A percentile compares a stretch with the other conserved stretches of the same genome.
These are phyloP conservation scores for Heliconius ethilla DNA, from an alignment of 2,888 invertebrate genomes.

Conservation along the genomic window DNA sequence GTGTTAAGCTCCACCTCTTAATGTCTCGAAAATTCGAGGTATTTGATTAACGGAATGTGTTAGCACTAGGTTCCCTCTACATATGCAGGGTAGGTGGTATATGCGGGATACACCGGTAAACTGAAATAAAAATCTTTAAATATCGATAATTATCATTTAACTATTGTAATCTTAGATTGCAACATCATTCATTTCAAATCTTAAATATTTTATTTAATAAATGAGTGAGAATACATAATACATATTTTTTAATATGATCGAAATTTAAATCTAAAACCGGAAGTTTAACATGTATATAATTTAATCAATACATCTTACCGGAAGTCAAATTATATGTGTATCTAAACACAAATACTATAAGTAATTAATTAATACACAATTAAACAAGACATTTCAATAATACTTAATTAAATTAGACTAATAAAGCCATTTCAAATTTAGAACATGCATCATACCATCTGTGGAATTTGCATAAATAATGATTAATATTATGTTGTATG, in stretches of 20 bases:
- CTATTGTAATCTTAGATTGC: neutral
- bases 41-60: no score
- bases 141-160: neutral
- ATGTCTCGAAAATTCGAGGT: no score
- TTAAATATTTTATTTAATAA: neutral
- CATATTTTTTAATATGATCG: neutral
- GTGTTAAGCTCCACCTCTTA: no score
- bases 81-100: neutral
- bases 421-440: conserved; percentile 23
- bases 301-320: neutral
- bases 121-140: neutral
- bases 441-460: conserved; percentile 20
- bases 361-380: neutral
- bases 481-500: conserved; percentile 1
- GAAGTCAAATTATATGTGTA: conserved; percentile 7
- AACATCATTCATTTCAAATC: neutral
- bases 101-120: neutral
- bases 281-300: neutral
- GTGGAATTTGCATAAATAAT: conserved; percentile 20
- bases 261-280: neutral
- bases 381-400: conserved; percentile 17
- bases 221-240: neutral
- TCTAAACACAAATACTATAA: neutral
- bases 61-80: neutral
- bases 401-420: conserved; percentile 23